Evolutionary conservation across 2,113 vertebrate species (phyloP).

Genomic region (Phasianus colchicus): DNA sequence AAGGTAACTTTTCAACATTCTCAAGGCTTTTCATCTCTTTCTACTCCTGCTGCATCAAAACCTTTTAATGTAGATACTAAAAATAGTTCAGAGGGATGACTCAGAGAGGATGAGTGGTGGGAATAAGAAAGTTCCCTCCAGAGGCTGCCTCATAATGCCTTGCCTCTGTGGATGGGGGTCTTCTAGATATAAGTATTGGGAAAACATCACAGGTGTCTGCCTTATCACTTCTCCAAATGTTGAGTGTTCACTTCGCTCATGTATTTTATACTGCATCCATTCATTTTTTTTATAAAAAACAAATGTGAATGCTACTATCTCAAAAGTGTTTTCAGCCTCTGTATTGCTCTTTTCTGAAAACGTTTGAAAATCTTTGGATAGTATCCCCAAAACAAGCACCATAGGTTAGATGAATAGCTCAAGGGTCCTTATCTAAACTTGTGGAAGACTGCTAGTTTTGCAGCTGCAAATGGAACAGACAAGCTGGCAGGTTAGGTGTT

Average conservation of each 20-base stretch:
- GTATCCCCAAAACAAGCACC: not conserved
- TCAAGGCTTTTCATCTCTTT: not conserved
- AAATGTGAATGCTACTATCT: not conserved
- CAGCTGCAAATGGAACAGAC: not conserved
- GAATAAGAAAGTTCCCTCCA: not conserved
- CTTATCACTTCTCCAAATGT: not conserved
- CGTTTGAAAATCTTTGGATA: not conserved
- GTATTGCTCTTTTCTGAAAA: not conserved
- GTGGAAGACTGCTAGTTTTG: not conserved
- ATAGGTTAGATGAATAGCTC: not conserved
- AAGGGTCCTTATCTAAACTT: not conserved
- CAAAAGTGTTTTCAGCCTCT: not conserved
- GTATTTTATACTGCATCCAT: not conserved
- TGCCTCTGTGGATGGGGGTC: not conserved
- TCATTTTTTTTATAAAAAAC: not conserved
- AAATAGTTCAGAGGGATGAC: not conserved
- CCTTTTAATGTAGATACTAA: conserved; percentile 14
- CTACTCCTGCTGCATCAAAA: not conserved
- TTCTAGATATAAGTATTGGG: not conserved
- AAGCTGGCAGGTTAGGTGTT: not conserved
- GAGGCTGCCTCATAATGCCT: not conserved
- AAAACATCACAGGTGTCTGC: not conserved
- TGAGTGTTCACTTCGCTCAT: not conserved
- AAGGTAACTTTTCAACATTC: not conserved
- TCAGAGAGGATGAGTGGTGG: not conserved